Percentiles rank a stretch among this genome's conserved stretches.
phyloP scores from a whole-genome alignment of 2,113 vertebrate species.

The Tachysurus vachellii region DNA sequence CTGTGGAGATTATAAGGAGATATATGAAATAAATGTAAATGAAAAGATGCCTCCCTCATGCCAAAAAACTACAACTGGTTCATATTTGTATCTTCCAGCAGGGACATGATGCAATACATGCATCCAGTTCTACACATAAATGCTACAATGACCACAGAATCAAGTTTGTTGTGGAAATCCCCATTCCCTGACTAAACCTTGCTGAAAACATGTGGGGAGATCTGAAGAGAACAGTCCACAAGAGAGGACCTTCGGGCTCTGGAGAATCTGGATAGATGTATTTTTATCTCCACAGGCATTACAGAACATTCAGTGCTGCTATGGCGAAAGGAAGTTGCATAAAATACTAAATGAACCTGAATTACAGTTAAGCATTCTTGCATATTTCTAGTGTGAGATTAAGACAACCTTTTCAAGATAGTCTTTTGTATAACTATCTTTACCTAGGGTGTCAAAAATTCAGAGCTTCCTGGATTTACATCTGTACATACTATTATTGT shows the following conservation, averaged over 20 bases:
- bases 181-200: not conserved
- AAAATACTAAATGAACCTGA: not conserved
- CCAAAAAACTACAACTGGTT: not conserved
- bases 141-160: not conserved
- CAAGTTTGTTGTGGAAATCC: not conserved
- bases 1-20: no score
- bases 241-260: not conserved
- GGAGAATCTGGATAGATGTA: not conserved
- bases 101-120: not conserved
- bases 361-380: not conserved
- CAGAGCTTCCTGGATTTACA: not conserved
- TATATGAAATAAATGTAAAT: not conserved
- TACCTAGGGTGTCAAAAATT: not conserved
- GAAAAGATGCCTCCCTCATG: not conserved
- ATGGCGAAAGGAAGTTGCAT: not conserved
- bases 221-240: not conserved
- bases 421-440: not conserved
- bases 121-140: not conserved
- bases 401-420: not conserved
- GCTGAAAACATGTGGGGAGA: not conserved
- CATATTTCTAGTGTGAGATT: not conserved
- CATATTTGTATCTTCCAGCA: not conserved
- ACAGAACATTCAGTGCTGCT: not conserved
- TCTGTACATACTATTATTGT: not conserved
- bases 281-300: not conserved